A percentile compares a stretch with the other conserved stretches of the same genome.
Conservation (phyloP, 2,797 vertebrate species). For the Numenius phaeopus region DNA sequence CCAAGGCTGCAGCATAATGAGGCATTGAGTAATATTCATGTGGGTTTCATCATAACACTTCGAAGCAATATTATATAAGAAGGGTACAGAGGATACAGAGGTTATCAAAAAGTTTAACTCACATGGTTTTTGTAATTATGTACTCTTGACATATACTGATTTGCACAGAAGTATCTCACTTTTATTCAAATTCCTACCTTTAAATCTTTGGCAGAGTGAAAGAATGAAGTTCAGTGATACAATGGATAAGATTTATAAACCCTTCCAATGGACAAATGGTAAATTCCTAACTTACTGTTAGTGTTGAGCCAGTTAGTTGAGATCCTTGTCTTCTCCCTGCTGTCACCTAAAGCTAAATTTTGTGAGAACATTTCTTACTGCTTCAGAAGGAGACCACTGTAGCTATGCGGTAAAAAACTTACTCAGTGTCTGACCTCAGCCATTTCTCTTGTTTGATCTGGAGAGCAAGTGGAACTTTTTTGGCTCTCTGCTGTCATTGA, state of each 20-base stretch:
- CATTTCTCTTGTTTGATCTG: neutral
- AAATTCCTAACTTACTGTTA: neutral
- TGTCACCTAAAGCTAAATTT: neutral
- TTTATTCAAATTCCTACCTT: conserved; percentile 69
- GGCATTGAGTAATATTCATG: neutral
- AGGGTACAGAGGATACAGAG: neutral
- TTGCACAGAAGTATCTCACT: neutral
- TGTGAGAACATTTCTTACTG: neutral
- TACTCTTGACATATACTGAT: neutral
- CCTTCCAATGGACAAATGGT: conserved; percentile 83
- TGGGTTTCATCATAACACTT: neutral
- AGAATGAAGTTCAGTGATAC: conserved; percentile 80
- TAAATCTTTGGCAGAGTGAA: conserved; percentile 82
- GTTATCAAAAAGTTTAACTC: neutral
- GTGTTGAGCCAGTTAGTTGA: neutral
- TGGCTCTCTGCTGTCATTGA: neutral
- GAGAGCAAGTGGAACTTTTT: neutral
- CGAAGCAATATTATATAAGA: neutral
- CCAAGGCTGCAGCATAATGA: neutral
- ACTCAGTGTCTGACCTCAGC: neutral
- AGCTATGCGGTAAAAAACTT: neutral
- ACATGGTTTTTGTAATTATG: neutral
- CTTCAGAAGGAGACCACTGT: neutral
- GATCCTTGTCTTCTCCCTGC: neutral
- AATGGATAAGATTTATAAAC: conserved; percentile 82